phyloP scores from a whole-genome alignment of 2,888 invertebrate species.

The Heliconius charithonia region DNA sequence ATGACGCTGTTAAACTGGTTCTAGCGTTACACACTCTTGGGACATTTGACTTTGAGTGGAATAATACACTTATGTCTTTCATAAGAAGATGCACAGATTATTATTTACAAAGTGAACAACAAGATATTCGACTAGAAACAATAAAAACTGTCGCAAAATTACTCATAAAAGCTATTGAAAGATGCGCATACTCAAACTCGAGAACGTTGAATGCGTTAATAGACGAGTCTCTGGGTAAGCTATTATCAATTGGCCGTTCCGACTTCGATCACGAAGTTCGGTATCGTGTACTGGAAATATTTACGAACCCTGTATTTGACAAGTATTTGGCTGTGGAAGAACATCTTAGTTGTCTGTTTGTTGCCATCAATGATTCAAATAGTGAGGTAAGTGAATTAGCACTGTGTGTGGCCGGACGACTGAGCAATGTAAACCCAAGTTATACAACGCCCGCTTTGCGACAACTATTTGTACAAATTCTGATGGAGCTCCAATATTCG shows the following conservation, averaged over 20 bases:
- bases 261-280: constrained; percentile 98
- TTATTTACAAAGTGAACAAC: constrained; percentile 94
- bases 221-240: constrained; percentile 95
- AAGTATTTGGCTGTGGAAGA: constrained; percentile 97
- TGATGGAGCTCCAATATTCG: constrained; percentile 97
- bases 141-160: constrained; percentile 96
- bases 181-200: constrained; percentile 86
- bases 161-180: constrained; percentile 91
- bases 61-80: constrained; percentile 93
- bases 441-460: constrained; percentile 98
- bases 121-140: constrained; percentile 94
- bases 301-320: constrained; percentile 95
- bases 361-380: constrained; percentile 97
- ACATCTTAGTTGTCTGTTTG: constrained; percentile 95
- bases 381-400: constrained; percentile 97
- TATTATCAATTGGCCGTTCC: constrained; percentile 96
- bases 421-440: constrained; percentile 98
- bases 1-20: constrained; percentile 93
- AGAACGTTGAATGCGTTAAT: constrained; percentile 94
- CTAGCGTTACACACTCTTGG: constrained; percentile 96
- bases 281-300: constrained; percentile 94
- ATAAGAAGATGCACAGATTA: constrained; percentile 96
- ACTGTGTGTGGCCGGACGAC: constrained; percentile 94
- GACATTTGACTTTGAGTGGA: constrained; percentile 95
- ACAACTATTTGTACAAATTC: constrained; percentile 94